phyloP scores from a whole-genome alignment of 2,797 vertebrate species.

The Hirundo rustica region DNA sequence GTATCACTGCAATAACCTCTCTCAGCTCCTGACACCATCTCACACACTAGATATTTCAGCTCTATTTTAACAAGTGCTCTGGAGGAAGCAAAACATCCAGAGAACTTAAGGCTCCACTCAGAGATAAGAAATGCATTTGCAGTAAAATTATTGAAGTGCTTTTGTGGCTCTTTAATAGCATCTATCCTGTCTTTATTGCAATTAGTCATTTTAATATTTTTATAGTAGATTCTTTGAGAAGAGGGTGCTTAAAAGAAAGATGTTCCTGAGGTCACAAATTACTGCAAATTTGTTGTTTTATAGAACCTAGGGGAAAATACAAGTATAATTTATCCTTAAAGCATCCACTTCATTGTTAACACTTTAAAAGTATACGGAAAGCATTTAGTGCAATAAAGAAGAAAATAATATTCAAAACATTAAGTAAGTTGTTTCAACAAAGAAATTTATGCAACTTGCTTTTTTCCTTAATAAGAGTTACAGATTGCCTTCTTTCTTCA shows the following conservation, averaged over 20 bases:
- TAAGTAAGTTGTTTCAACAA: background rate
- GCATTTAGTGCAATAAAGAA: background rate
- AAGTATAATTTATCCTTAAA: constrained; percentile 8
- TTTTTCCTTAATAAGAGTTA: background rate
- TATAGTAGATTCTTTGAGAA: background rate
- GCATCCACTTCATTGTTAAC: background rate
- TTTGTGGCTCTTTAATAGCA: background rate
- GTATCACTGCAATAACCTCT: background rate
- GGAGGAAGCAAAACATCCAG: background rate
- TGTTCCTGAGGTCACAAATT: background rate
- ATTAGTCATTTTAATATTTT: background rate
- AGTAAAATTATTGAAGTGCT: background rate
- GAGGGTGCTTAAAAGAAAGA: background rate
- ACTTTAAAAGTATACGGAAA: background rate
- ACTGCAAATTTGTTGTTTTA: background rate
- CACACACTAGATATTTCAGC: background rate
- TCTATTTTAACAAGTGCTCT: background rate
- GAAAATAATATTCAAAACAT: background rate
- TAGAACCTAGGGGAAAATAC: background rate
- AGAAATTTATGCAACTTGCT: background rate
- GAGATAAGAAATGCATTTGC: background rate
- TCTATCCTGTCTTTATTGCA: background rate
- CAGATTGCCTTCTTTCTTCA: background rate
- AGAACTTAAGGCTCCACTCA: background rate
- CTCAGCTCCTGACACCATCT: background rate